A percentile compares a stretch with the other conserved stretches of the same genome.
phyloP scores from a whole-genome alignment of 2,113 vertebrate species.

The Mola mola region DNA sequence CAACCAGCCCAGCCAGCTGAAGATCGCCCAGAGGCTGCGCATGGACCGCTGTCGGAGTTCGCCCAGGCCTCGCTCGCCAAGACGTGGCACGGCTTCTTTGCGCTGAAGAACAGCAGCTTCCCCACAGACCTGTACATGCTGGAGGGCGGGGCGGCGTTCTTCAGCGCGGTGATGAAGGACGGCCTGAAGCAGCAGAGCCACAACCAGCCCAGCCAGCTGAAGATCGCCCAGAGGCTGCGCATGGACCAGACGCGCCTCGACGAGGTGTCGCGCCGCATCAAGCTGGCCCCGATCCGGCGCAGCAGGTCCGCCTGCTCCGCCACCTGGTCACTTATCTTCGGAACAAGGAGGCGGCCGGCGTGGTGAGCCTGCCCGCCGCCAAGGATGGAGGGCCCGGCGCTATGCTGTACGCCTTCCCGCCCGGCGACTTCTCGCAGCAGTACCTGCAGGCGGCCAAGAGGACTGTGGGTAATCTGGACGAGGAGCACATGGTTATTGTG shows the following conservation, averaged over 20 bases:
- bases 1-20: slow-evolving; percentile 90
- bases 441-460: slow-evolving; percentile 93
- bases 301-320: slow-evolving; percentile 95
- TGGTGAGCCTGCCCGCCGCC: slow-evolving; percentile 91
- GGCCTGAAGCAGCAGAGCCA: slow-evolving; percentile 66
- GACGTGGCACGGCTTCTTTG: slow-evolving; percentile 93
- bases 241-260: slow-evolving; percentile 97
- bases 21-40: slow-evolving; percentile 96
- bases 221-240: slow-evolving; percentile 96
- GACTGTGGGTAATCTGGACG: slow-evolving; percentile 92
- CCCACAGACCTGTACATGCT: slow-evolving; percentile 94
- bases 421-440: slow-evolving; percentile 95
- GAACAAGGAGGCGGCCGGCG: slow-evolving; percentile 98
- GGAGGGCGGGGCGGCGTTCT: slow-evolving; percentile 90
- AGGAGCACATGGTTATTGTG: slow-evolving; percentile 97
- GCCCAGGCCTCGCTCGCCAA: slow-evolving; percentile 89
- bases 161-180: slow-evolving; percentile 88
- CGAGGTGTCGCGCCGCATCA: slow-evolving; percentile 93
- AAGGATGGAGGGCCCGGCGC: slow-evolving; percentile 90
- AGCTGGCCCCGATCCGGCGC: slow-evolving; percentile 88
- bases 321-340: slow-evolving; percentile 99
- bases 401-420: slow-evolving; percentile 98
- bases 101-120: slow-evolving; percentile 98
- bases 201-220: slow-evolving; percentile 90
- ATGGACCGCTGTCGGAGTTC: slow-evolving; percentile 95